These are phyloP conservation scores for Pterostichus niger DNA, from an alignment of 2,888 invertebrate species.

Conservation along the genomic window DNA sequence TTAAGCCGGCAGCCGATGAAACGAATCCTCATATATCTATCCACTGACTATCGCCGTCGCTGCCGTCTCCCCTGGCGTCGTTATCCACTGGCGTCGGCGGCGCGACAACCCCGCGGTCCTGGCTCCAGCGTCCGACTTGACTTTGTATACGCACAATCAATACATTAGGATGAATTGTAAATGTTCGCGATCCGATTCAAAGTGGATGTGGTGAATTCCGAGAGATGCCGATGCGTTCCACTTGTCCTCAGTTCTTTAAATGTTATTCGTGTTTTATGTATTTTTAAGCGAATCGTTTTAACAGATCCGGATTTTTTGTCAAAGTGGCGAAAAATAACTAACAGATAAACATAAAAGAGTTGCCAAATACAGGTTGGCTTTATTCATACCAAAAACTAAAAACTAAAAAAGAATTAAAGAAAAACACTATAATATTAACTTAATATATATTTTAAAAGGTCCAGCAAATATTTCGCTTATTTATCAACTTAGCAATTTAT, in stretches of 20 bases:
- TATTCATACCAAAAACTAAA: no score
- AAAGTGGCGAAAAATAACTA: not conserved
- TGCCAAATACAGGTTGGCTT: no score
- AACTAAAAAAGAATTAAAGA: no score
- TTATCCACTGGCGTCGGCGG: constrained; percentile 24
- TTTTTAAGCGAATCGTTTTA: constrained; percentile 48
- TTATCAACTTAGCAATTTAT: no score
- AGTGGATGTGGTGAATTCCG: not conserved
- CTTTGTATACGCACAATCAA: constrained; percentile 61
- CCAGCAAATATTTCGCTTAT: no score
- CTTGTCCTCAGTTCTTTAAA: constrained; percentile 23
- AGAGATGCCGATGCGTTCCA: constrained; percentile 33
- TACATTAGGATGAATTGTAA: constrained; percentile 64
- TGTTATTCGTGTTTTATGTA: constrained; percentile 34
- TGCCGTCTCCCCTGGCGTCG: constrained; percentile 19
- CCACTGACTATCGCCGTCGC: constrained; percentile 17
- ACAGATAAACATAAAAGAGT: no score
- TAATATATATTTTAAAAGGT: no score
- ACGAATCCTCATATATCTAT: constrained; percentile 61
- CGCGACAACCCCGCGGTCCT: constrained; percentile 2
- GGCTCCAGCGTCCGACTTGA: constrained; percentile 19
- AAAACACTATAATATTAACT: no score
- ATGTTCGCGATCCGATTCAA: constrained; percentile 30
- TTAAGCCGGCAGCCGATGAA: constrained; percentile 59
- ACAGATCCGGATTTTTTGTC: constrained; percentile 18